phyloP scores from a whole-genome alignment of 2,797 vertebrate species.

The Ataeniobius toweri region DNA sequence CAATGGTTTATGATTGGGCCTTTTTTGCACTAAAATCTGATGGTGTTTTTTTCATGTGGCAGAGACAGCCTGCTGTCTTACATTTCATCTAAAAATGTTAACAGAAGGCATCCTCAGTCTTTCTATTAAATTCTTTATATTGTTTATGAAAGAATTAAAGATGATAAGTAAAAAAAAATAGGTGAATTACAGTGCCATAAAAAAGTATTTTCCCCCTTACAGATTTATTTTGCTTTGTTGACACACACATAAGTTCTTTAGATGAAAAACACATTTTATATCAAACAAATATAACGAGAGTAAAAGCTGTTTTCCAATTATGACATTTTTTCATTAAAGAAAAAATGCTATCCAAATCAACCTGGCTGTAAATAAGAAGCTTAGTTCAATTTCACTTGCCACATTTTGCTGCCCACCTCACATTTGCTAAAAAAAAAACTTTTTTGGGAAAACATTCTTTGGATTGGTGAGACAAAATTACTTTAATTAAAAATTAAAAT shows the following conservation, averaged over 20 bases:
- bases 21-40: slow-evolving; percentile 37
- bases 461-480: no score
- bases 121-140: slow-evolving; percentile 8
- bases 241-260: no score
- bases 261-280: no score
- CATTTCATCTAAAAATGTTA: slow-evolving; percentile 4
- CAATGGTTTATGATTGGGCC: slow-evolving; percentile 71
- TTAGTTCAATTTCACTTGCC: no score
- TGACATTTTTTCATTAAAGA: not conserved
- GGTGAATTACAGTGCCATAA: no score
- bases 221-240: no score
- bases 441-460: no score
- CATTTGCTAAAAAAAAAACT: no score
- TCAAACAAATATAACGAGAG: no score
- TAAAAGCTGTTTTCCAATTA: not conserved
- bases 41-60: slow-evolving; percentile 24
- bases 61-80: slow-evolving; percentile 27
- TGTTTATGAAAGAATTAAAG: not conserved
- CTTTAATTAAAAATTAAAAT: no score
- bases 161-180: not conserved
- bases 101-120: slow-evolving; percentile 5
- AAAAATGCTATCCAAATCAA: not conserved
- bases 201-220: no score
- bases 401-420: no score
- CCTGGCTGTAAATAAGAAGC: not conserved